phyloP scores from a whole-genome alignment of 2,888 invertebrate species.

The Halictus quadricinctus region DNA sequence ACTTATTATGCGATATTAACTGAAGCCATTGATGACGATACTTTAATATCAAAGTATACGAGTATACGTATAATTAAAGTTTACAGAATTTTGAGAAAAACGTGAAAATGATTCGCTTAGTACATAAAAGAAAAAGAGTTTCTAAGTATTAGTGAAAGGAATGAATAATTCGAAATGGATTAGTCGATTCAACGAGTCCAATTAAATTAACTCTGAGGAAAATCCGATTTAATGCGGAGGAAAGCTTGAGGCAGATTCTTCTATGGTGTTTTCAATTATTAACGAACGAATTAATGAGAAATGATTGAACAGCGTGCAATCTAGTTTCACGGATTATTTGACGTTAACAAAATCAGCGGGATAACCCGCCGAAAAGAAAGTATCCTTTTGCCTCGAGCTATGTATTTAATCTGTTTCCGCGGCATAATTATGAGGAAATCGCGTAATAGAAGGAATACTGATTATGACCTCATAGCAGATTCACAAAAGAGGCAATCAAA shows the following conservation, averaged over 20 bases:
- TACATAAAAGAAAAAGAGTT: not conserved
- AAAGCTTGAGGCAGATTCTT: conserved; percentile 17
- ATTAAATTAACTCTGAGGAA: not conserved
- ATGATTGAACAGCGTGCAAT: conserved; percentile 45
- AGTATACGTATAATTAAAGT: no score
- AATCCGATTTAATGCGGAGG: conserved; percentile 26
- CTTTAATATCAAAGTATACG: no score
- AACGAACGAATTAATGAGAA: conserved; percentile 34
- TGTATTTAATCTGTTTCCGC: conserved; percentile 59
- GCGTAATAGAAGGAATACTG: conserved; percentile 22
- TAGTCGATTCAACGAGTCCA: not conserved
- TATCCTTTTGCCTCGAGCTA: conserved; percentile 49
- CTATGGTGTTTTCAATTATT: conserved; percentile 33
- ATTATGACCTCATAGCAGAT: conserved; percentile 30
- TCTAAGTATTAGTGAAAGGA: not conserved
- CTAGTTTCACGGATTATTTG: conserved; percentile 47
- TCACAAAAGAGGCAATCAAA: conserved; percentile 43
- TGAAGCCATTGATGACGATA: no score
- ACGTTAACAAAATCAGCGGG: conserved; percentile 41
- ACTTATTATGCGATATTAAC: no score
- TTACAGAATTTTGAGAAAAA: no score
- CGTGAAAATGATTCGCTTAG: not conserved
- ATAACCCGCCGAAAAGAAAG: conserved; percentile 37
- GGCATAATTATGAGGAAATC: conserved; percentile 29
- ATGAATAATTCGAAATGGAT: conserved; percentile 10